These are phyloP conservation scores for Potamarius usumacintae DNA, from an alignment of 2,113 vertebrate genomes.

Conservation along the genomic window DNA sequence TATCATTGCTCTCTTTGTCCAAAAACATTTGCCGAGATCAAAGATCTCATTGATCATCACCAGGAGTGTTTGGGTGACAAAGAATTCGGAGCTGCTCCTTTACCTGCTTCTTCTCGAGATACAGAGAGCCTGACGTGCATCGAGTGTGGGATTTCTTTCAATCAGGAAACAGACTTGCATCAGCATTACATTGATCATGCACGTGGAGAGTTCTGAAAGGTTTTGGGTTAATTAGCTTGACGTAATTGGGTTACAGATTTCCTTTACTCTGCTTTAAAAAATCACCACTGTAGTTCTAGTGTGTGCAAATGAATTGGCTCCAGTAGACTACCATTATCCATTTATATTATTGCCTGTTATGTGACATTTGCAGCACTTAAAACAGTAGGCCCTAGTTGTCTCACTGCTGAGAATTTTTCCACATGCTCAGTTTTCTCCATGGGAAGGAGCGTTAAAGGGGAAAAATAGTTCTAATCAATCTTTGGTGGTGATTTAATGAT, in stretches of 20 bases:
- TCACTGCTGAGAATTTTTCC: background rate
- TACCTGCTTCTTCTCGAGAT: slow-evolving; percentile 48
- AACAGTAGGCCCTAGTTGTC: background rate
- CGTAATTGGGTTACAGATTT: slow-evolving; percentile 42
- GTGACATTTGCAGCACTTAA: background rate
- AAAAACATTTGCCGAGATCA: slow-evolving; percentile 63
- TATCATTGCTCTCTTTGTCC: slow-evolving; percentile 68
- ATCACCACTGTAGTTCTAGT: background rate
- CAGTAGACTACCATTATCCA: background rate
- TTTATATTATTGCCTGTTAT: background rate
- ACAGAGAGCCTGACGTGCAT: slow-evolving; percentile 60
- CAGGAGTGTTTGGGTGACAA: slow-evolving; percentile 64
- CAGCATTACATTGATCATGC: slow-evolving; percentile 69
- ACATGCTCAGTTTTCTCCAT: background rate
- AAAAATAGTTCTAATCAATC: background rate
- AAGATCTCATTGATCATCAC: slow-evolving; percentile 69
- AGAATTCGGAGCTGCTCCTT: slow-evolving; percentile 31
- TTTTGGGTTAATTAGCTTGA: background rate
- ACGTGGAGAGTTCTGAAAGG: slow-evolving; percentile 41
- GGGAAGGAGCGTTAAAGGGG: background rate
- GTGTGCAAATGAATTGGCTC: background rate
- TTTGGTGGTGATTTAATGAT: background rate
- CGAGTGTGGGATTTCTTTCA: slow-evolving; percentile 71
- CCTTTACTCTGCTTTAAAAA: slow-evolving; percentile 5
- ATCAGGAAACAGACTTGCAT: slow-evolving; percentile 66